Conservation (phyloP, 2,113 vertebrate genomes). For the Lichenostomus cassidix region DNA sequence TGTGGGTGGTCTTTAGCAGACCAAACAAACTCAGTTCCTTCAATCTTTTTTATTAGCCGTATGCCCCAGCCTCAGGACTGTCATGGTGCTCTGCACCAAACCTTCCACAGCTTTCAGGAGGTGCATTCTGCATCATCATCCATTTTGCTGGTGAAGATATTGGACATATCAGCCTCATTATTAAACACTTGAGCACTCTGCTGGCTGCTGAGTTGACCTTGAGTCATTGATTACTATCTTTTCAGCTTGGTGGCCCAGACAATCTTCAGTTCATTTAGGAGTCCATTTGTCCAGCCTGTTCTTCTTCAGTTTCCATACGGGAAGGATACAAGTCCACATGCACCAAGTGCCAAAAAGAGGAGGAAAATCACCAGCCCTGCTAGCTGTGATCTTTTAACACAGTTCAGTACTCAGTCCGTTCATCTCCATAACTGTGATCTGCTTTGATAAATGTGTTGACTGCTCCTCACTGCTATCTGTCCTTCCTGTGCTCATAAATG, state of each 20-base stretch:
- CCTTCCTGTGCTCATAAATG: not conserved
- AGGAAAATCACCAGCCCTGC: not conserved
- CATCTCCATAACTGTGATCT: not conserved
- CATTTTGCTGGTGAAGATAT: not conserved
- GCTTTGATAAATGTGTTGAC: not conserved
- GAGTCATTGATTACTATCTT: not conserved
- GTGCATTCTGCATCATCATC: not conserved
- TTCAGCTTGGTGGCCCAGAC: not conserved
- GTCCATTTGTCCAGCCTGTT: not conserved
- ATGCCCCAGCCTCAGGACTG: not conserved
- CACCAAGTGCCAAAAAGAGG: not conserved
- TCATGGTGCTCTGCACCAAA: not conserved
- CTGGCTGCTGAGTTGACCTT: not conserved
- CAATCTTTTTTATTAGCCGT: not conserved
- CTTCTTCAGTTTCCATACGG: not conserved
- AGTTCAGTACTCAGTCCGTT: not conserved
- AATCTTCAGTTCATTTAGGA: not conserved
- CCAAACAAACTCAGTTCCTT: not conserved
- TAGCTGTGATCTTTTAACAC: not conserved
- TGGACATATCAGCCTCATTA: not conserved
- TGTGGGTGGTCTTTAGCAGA: not conserved
- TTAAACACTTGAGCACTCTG: not conserved
- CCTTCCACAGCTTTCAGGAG: not conserved
- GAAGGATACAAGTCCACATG: not conserved
- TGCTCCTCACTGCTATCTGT: not conserved